A percentile compares a stretch with the other conserved stretches of the same genome.
These are phyloP conservation scores for Orycteropus afer DNA, from an alignment of 2,113 vertebrate species.

Conservation along the genomic window DNA sequence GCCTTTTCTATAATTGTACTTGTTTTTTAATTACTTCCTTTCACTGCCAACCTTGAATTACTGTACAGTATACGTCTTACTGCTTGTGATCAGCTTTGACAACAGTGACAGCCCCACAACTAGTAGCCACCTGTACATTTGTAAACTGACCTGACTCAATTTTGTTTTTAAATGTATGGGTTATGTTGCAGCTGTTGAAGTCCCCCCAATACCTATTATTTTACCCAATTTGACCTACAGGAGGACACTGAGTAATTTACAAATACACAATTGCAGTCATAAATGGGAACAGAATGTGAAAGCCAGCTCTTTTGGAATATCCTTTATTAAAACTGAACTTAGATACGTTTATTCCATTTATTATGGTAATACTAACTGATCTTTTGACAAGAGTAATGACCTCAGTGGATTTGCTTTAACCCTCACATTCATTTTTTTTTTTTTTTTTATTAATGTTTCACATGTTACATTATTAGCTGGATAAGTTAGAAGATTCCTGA, in stretches of 20 bases:
- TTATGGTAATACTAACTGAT: conserved; percentile 77
- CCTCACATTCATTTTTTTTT: conserved; percentile 75
- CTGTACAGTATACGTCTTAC: conserved; percentile 86
- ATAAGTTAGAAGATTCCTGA: conserved; percentile 79
- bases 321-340: conserved; percentile 80
- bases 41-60: conserved; percentile 90
- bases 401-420: conserved; percentile 86
- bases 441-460: conserved; percentile 62
- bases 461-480: conserved; percentile 77
- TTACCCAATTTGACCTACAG: conserved; percentile 74
- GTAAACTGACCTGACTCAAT: conserved; percentile 85
- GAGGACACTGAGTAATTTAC: conserved; percentile 77
- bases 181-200: conserved; percentile 80
- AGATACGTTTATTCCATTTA: conserved; percentile 78
- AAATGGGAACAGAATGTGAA: conserved; percentile 71
- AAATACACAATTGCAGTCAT: conserved; percentile 56
- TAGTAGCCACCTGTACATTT: conserved; percentile 86
- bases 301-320: conserved; percentile 83
- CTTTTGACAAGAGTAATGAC: conserved; percentile 87
- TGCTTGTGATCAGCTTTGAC: conserved; percentile 84
- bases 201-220: conserved; percentile 41
- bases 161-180: conserved; percentile 76
- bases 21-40: conserved; percentile 90
- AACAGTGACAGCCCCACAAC: conserved; percentile 73
- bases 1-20: conserved; percentile 91